Base-by-base conservation (phyloP, 2,888 invertebrate genomes). In the Perithous albicinctus region DNA sequence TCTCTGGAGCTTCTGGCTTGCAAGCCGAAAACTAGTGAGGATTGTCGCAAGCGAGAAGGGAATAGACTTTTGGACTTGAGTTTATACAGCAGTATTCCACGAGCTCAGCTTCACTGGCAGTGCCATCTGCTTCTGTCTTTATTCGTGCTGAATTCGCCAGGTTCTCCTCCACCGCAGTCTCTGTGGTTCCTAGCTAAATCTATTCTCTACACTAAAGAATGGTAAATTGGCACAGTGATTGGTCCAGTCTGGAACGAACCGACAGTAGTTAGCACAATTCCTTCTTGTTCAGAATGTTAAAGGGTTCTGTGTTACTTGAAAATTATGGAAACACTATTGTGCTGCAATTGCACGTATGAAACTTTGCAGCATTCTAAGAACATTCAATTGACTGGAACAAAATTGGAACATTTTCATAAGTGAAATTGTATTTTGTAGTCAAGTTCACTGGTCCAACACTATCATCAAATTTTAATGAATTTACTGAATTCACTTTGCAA, bases 41-140 rank as follows among this genome's bases (percentile, higher is more conserved):
- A 77, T 77, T 56, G 77, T 80, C 73, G 61, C 63, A 20, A 41
- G 29, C 15, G 46, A 38, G 35, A 72, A 32, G 63, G 29, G 51
- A 64, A 70, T 67, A 56, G 82, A 79, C 69, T 78, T 81, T 77
- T 81, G 15, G 51, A 46, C 29, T 35, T 26, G 51, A 77, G 66
- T 77, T 66, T 63, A 61, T 73, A 63, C 43, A 29, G 43, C 63
- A 41, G 35, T 54, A 10, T 15, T 7, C 67, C 29, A 59, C 18
- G 4, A 26, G 59, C 54, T 35, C 63, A 12, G 35, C 67, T 59
- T 15, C 54, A 54, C 32, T 38, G 29, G 59, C 69, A 43, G 29
- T 38, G 15, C 64, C 80, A 46, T 75, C 29, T 41, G 74, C 54
- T 79, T 46, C 61, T 63, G 43, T 54, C 35, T 74, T 75, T 29